Conservation (phyloP, 1,140 invertebrate genomes). For the Liolophura sinensis region DNA sequence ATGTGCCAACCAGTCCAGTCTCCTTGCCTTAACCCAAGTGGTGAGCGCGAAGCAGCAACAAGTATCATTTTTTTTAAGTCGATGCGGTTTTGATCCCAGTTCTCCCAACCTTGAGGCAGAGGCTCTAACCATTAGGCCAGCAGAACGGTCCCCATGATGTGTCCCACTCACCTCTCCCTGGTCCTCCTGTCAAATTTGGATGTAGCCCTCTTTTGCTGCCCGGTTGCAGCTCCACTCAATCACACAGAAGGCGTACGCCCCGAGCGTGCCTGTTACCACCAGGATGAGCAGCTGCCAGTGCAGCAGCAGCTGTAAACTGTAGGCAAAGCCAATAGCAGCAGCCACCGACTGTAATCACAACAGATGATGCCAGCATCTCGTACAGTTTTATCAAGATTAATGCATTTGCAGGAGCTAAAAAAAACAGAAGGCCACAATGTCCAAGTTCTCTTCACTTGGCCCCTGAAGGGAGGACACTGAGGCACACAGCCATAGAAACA, state of each 20-base stretch:
- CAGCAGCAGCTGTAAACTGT: constrained; percentile 76
- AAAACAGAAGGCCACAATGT: not conserved
- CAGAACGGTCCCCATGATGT: too few species aligned
- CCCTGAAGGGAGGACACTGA: too few species aligned
- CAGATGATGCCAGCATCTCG: not conserved
- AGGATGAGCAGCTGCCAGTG: constrained; percentile 82
- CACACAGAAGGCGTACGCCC: constrained; percentile 77
- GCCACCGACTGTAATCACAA: constrained; percentile 78
- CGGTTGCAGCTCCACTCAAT: constrained; percentile 69
- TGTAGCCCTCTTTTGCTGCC: constrained; percentile 7
- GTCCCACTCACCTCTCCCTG: too few species aligned
- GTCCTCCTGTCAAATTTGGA: too few species aligned
- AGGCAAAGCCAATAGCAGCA: constrained; percentile 87
- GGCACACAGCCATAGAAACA: too few species aligned
- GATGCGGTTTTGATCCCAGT: too few species aligned
- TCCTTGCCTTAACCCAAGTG: too few species aligned
- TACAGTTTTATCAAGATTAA: constrained; percentile 2
- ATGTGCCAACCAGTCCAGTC: too few species aligned
- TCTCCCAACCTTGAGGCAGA: too few species aligned
- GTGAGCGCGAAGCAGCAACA: too few species aligned
- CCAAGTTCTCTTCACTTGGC: not conserved
- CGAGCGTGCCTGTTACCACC: constrained; percentile 72
- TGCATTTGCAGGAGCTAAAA: constrained; percentile 1
- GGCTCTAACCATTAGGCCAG: too few species aligned
- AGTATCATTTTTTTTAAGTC: too few species aligned